A percentile compares a stretch with the other conserved stretches of the same genome.
These are phyloP conservation scores for Pycnonotus jocosus DNA, from an alignment of 2,113 vertebrate genomes.

Conservation along the genomic window DNA sequence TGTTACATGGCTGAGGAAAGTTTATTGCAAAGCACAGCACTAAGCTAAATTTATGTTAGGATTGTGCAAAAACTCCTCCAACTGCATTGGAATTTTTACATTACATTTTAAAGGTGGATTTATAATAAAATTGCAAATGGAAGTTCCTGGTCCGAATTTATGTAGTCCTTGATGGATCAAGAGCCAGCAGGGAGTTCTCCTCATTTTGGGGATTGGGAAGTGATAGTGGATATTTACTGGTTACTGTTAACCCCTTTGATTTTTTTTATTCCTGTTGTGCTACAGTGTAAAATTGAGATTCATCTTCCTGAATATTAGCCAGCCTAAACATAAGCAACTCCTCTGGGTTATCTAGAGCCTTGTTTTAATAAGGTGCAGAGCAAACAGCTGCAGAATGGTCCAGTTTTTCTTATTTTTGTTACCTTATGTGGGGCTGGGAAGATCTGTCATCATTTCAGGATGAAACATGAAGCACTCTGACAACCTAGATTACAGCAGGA, in stretches of 20 bases:
- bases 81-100: background rate
- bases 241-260: background rate
- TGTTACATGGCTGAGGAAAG: background rate
- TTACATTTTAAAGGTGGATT: background rate
- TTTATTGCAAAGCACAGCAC: background rate
- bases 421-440: background rate
- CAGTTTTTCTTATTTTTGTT: background rate
- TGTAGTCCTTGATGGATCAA: background rate
- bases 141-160: background rate
- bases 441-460: background rate
- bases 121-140: background rate
- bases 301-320: background rate
- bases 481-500: background rate
- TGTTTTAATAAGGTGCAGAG: background rate
- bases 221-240: background rate
- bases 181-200: background rate
- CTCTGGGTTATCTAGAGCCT: background rate
- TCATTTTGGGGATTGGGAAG: rapidly evolving
- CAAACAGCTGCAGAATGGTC: background rate
- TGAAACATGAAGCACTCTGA: background rate
- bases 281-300: background rate
- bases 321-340: background rate
- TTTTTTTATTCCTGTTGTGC: background rate
- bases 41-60: background rate
- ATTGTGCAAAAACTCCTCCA: background rate